These are phyloP conservation scores for Danionella cerebrum DNA, from an alignment of 2,113 vertebrate genomes.

Conservation along the genomic window DNA sequence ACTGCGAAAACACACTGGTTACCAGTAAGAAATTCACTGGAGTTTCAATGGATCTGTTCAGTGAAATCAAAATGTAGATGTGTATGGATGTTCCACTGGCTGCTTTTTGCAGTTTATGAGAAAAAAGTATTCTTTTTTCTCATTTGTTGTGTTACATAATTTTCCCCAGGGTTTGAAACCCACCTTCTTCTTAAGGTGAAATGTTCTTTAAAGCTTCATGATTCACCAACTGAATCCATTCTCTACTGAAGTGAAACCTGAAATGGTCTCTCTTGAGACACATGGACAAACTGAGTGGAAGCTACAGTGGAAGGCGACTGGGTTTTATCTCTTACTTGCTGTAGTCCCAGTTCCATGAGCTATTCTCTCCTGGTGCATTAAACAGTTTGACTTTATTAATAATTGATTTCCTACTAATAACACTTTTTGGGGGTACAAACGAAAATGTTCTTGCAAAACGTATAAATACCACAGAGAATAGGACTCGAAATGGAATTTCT, in stretches of 20 bases:
- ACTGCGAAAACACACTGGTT: no score
- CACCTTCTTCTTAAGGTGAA: not conserved
- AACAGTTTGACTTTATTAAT: conserved; percentile 16
- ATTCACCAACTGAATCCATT: not conserved
- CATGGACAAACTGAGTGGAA: not conserved
- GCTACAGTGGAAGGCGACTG: not conserved
- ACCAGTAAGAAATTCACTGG: no score
- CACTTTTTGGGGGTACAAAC: not conserved
- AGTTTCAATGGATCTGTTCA: no score
- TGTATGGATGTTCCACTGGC: no score
- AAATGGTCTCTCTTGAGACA: conserved; percentile 18
- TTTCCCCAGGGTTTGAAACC: not conserved
- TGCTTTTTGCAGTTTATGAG: no score
- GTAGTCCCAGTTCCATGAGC: not conserved
- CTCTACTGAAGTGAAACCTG: not conserved
- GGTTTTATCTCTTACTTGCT: conserved; percentile 2
- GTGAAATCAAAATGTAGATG: no score
- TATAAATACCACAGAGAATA: not conserved
- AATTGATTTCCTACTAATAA: conserved; percentile 6
- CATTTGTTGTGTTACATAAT: not conserved
- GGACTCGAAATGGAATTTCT: not conserved
- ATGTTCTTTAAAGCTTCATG: not conserved
- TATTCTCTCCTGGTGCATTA: not conserved
- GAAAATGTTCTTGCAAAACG: not conserved
- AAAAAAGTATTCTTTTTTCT: no score